phyloP scores from a whole-genome alignment of 2,113 vertebrate species.

The Laticauda colubrina region DNA sequence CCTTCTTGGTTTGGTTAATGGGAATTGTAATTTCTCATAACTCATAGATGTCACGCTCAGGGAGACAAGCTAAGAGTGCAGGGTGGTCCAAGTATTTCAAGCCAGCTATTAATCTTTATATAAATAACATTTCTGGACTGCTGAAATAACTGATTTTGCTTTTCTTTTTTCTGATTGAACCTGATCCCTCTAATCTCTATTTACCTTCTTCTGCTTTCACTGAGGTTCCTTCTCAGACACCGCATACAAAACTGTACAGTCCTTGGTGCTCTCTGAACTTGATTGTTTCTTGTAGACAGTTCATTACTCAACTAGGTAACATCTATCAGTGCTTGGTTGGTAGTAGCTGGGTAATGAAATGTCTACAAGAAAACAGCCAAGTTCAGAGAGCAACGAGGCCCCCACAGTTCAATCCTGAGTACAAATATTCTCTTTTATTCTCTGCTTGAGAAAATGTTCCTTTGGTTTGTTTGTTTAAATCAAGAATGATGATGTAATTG shows the following conservation, averaged over 20 bases:
- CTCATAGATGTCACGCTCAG: background rate
- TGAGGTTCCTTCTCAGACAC: background rate
- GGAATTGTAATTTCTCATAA: background rate
- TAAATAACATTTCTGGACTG: background rate
- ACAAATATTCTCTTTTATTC: no score
- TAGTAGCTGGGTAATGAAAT: background rate
- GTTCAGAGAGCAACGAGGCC: background rate
- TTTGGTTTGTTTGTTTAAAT: background rate
- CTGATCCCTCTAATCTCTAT: background rate
- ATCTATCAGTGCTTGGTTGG: background rate
- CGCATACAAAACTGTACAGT: background rate
- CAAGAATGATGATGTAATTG: background rate
- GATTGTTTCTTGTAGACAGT: background rate
- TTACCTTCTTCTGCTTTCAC: background rate
- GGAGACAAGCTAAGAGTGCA: background rate
- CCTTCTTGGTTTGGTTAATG: background rate
- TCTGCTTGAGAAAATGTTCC: background rate
- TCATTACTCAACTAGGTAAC: background rate
- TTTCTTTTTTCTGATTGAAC: background rate
- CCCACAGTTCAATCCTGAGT: no score
- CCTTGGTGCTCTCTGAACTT: background rate
- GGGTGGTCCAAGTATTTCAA: background rate
- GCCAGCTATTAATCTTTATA: background rate
- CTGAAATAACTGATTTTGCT: background rate
- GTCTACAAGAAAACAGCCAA: background rate